Base-by-base conservation (phyloP, 1,140 invertebrate species). In the Platyscapa corneri region DNA sequence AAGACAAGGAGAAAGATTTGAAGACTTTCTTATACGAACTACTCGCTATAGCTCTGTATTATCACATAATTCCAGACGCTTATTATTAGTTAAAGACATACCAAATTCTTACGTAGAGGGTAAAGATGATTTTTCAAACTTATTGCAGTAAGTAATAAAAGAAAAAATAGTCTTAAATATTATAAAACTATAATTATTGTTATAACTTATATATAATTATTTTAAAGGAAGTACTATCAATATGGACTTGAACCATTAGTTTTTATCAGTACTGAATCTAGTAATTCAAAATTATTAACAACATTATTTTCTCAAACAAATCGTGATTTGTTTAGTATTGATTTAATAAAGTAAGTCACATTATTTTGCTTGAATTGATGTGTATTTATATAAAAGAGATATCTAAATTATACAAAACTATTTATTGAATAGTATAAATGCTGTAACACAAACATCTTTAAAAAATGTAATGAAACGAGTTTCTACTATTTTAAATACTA, bases 11-110 rank as follows among this genome's bases (percentile, higher is more conserved):
- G 94, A 95, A 60, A 94, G 94, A 86, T 97, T 97, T 89, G 90
- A 94, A 75, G 95, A 96, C 56, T 96, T 96, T 90, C 89, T 96
- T 46, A 92, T 95, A 81, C 94, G 95, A 89, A 94, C 95, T 8
- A 95, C 96, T 5, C 94, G 96, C 85, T 97, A 95, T 89, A 94
- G 93, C 84, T 96, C 95, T 30, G 88, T 97, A 42, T 91, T 96
- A 64, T 92, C 93, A 53, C 91, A 90, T 42, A 93, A 94, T 86
- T 94, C 93, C 64, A 94, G 93, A 82, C 90, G 91, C 77, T 86
- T 97, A 12, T 91, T 96, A 49, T 89, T 97, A 0, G 94, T 97
- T 7, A 96, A 97, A 92, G 96, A 97, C 91, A 95, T 96, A 90
- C 96, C 96, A n/a, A 96, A 97, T 92, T 92, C 94, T 23, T 95